A percentile compares a stretch with the other conserved stretches of the same genome.
phyloP scores from a whole-genome alignment of 2,113 vertebrate species.

The Melanerpes aurifrons region DNA sequence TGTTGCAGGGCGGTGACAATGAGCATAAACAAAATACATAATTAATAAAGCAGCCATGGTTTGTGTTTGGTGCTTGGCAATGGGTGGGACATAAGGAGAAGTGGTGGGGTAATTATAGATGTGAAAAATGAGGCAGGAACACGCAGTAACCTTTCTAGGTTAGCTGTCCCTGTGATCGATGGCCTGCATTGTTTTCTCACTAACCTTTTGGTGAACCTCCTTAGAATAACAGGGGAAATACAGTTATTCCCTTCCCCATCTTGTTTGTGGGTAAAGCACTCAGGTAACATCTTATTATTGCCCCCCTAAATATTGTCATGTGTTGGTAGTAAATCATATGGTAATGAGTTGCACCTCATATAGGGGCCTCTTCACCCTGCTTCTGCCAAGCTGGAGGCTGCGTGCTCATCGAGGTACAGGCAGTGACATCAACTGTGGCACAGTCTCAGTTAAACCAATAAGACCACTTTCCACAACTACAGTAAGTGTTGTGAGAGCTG shows the following conservation, averaged over 20 bases:
- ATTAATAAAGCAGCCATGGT: conserved; percentile 44
- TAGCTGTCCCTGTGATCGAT: conserved; percentile 70
- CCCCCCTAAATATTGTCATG: not conserved
- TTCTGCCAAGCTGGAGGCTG: not conserved
- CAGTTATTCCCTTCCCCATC: conserved; percentile 61
- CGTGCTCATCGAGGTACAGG: accelerated
- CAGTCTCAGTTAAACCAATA: not conserved
- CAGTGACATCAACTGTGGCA: accelerated
- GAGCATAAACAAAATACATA: conserved; percentile 54
- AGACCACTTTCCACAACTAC: not conserved
- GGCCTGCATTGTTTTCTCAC: conserved; percentile 68
- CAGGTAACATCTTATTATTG: not conserved
- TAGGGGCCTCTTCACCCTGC: not conserved
- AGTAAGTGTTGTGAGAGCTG: not conserved
- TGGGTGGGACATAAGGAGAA: conserved; percentile 3
- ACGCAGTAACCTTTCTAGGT: conserved; percentile 57
- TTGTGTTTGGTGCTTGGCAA: not conserved
- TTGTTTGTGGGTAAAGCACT: conserved; percentile 63
- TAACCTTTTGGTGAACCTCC: conserved; percentile 77
- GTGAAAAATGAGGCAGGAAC: conserved; percentile 68
- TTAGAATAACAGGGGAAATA: conserved; percentile 68
- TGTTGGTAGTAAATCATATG: not conserved
- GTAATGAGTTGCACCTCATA: not conserved
- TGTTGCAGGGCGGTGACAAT: not conserved
- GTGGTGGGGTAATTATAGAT: conserved; percentile 46